Base-by-base conservation (phyloP, 2,888 invertebrate genomes). In the Eupithecia subfuscata region DNA sequence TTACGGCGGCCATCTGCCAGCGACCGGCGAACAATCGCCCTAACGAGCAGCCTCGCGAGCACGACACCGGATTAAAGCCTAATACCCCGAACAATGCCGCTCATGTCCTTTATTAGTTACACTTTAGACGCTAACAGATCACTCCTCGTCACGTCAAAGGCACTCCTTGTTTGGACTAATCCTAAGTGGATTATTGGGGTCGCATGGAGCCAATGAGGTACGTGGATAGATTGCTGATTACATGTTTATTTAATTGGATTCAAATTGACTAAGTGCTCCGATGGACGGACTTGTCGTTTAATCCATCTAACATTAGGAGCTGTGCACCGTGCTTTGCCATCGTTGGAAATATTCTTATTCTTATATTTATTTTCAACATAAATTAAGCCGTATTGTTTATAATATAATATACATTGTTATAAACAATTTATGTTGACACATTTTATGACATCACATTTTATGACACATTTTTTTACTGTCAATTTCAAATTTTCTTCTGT, bases 1-100 rank as follows among this genome's bases (percentile, higher is more conserved):
- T 94, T 94, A 94, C 94, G 85, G 84, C 89, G 92, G 90, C 92
- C 94, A 94, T 93, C 93, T 94, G 94, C 92, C 87, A 86, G 87
- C 90, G 91, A 89, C 90, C 88, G 70, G 67, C 87, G 91, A 90
- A 94, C 94, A 94, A 94, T 94, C 94, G 92, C 87, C 89, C 90
- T 94, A 94, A 94, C 94, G 94, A 94, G 93, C 87, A 88, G 74
- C 72, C 76, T 79, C 76, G 85, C 88, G 89, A 90, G 89, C 91
- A 91, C 91, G 92, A 88, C 87, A 87, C 90, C 88, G 94, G 94
- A 93, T 94, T 94, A 93, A 91, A 88, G 91, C 93, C 92, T 93
- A 93, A 94, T 91, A 86, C 93, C 90, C 88, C 90, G 92, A 92
- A 93, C 93, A 93, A 94, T 92, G 86, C 89, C 89, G 88, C 86